Conservation (phyloP, 1,140 invertebrate species). For the Anoplophora glabripennis region DNA sequence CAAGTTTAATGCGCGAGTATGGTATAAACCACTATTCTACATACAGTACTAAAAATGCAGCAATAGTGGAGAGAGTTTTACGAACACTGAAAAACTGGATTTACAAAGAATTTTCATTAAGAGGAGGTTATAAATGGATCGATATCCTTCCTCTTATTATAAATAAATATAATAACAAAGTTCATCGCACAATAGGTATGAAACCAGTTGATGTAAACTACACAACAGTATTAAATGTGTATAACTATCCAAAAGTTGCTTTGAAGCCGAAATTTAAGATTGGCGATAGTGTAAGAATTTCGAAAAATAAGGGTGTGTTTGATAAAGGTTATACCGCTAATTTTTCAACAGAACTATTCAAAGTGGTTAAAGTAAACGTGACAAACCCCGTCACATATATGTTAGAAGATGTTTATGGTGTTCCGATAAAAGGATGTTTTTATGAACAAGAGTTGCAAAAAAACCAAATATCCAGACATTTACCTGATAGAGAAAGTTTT, state of each 20-base stretch:
- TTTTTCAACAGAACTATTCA: conserved; percentile 49
- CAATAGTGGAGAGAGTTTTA: conserved; percentile 49
- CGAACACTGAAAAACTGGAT: conserved; percentile 47
- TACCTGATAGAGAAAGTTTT: too few relatives aligned
- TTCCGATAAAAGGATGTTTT: conserved; percentile 44
- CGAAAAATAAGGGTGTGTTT: conserved; percentile 47
- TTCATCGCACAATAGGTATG: conserved; percentile 43
- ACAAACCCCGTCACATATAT: conserved; percentile 44
- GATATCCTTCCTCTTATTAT: conserved; percentile 38
- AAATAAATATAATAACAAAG: conserved; percentile 41
- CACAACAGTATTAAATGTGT: too few relatives aligned
- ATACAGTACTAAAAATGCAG: conserved; percentile 45
- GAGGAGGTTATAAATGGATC: conserved; percentile 40
- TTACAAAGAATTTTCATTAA: conserved; percentile 43
- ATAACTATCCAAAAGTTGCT: too few relatives aligned
- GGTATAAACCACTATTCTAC: conserved; percentile 46
- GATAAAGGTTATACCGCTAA: conserved; percentile 49
- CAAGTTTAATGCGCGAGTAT: conserved; percentile 36
- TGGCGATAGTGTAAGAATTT: conserved; percentile 46
- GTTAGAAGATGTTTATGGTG: conserved; percentile 37
- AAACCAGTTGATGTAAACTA: too few relatives aligned
- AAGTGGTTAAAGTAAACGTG: conserved; percentile 37
- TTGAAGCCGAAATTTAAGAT: conserved; percentile 37
- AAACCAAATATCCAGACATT: too few relatives aligned
- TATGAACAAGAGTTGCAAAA: too few relatives aligned